Conservation (phyloP, 2,797 vertebrate genomes). For the Sebastes steindachneri region DNA sequence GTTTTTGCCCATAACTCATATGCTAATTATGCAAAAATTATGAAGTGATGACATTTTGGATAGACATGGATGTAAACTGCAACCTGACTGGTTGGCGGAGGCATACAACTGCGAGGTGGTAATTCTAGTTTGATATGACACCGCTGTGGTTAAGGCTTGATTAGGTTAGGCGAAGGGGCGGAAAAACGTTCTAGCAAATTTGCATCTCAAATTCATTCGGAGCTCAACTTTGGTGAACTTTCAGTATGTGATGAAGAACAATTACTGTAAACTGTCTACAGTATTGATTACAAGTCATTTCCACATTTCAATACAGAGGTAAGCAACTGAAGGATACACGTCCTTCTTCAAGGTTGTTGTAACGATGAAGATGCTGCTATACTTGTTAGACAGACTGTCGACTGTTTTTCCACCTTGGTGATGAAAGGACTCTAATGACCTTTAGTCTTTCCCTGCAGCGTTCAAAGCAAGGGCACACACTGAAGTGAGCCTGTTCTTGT, state of each 20-base stretch:
- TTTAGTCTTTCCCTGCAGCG: slow-evolving; percentile 39
- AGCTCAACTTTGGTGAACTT: too few relatives aligned
- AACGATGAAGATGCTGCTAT: slow-evolving; percentile 20
- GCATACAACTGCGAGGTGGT: too few relatives aligned
- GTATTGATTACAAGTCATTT: slow-evolving; percentile 35
- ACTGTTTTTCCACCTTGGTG: slow-evolving; percentile 35
- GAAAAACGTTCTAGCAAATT: too few relatives aligned
- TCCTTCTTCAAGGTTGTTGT: slow-evolving; percentile 33
- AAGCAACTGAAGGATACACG: slow-evolving; percentile 25
- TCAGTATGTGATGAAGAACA: neutral
- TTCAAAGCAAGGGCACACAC: slow-evolving; percentile 28
- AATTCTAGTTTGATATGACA: neutral
- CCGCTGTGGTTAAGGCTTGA: neutral
- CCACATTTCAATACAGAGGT: slow-evolving; percentile 13
- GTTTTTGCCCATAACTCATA: too few relatives aligned
- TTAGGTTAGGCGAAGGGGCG: too few relatives aligned
- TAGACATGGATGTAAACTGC: too few relatives aligned
- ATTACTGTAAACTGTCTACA: neutral
- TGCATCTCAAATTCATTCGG: too few relatives aligned
- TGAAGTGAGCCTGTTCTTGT: slow-evolving; percentile 28
- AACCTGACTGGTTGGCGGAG: too few relatives aligned
- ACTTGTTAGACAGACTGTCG: slow-evolving; percentile 39
- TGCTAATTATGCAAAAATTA: too few relatives aligned
- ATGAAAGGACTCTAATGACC: slow-evolving; percentile 43
- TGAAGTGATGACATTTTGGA: too few relatives aligned